Base-by-base conservation (phyloP, 2,888 invertebrate species). In the Trimorus sp. region DNA sequence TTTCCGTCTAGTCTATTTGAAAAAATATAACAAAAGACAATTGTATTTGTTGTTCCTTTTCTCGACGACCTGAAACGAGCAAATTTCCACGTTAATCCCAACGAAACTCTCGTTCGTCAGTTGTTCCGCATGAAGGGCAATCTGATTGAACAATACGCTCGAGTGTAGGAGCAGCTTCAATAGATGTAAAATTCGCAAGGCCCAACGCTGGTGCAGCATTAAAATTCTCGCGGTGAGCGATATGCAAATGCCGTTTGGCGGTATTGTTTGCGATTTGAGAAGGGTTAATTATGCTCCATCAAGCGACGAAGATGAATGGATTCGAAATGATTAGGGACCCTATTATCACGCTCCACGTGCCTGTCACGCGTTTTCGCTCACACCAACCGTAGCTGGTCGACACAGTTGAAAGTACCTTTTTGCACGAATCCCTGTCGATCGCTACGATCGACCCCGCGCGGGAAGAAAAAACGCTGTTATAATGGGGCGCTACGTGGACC, bases 281-380 rank as follows among this genome's bases (percentile, higher is more conserved):
- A 75, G 80, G 75, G 16, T 80, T 80, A 70, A 75, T 75, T 70
- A 54, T 65, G 40, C 40, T 75, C 75, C 69, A 80, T 75, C 75
- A 70, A 70, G 12, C 70, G 60, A 75, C 60, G 45, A 75, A 75
- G 59, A 66, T 53, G 63, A 79, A 69, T 80, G 69, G 63, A 69
- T 74, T 79, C 48, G 53, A 74, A 63, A 68, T 62, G 63, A 75
- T 51, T 74, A 74, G 69, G 54, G 56, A 79, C 68, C 62, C 70
- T 75, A 59, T 70, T 75, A 66, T 65, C 75, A 80, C 80, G 80
- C 75, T 70, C 70, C 82, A 78, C 77, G 73, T 74, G 73, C 71
- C 56, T 78, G 69, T 77, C 78, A 78, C 82, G 82, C 68, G 77
- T 82, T 74, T 82, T 62, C 71, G 15, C 48, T 63, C 69, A 59